Percentiles rank a stretch among this genome's conserved stretches.
Conservation (phyloP, 2,797 vertebrate genomes). For the Mus spretus region DNA sequence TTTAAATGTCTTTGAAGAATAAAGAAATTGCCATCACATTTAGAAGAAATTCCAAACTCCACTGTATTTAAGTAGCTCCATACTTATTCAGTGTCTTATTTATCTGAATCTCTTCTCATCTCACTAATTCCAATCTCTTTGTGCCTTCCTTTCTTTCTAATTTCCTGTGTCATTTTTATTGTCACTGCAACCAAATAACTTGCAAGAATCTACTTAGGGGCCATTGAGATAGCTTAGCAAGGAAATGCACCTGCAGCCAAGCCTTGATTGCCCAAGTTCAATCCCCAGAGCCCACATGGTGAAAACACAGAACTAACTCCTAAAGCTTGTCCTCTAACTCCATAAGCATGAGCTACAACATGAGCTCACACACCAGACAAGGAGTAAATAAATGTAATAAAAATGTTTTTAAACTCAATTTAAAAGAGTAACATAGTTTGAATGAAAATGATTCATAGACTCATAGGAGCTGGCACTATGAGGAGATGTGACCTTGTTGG, state of each 20-base stretch:
- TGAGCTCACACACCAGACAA: too few relatives aligned
- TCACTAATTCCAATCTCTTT: background rate
- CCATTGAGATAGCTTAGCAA: background rate
- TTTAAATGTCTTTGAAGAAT: background rate
- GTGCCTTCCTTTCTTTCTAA: background rate
- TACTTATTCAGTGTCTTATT: background rate
- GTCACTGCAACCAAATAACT: background rate
- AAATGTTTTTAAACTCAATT: background rate
- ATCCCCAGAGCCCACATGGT: background rate
- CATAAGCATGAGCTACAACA: background rate
- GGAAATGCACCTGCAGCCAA: too few relatives aligned
- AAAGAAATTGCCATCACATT: background rate
- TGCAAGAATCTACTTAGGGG: background rate
- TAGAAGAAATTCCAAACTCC: conserved; percentile 19
- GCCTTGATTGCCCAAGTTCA: background rate
- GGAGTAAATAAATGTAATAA: background rate
- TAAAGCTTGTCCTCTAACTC: background rate
- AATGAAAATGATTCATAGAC: background rate
- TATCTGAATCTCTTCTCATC: background rate
- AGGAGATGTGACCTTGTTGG: background rate
- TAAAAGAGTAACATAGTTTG: background rate
- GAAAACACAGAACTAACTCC: background rate
- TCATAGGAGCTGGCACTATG: background rate
- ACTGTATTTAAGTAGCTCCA: background rate
- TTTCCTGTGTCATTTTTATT: background rate